Evolutionary conservation across 1,140 invertebrate species (phyloP).

Genomic region (Brachionus koreanus): DNA sequence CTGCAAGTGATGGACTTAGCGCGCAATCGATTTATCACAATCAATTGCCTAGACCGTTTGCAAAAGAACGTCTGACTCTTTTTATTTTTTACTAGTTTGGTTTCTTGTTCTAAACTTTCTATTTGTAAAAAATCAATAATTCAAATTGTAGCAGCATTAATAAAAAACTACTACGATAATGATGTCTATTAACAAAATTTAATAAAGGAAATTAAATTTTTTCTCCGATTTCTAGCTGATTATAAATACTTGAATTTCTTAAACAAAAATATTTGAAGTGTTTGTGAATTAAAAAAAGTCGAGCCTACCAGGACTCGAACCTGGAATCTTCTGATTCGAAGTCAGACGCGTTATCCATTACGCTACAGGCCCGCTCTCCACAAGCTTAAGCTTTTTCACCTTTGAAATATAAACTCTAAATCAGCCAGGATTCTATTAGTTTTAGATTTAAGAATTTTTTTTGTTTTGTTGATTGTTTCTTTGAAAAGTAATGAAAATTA

Average conservation of each 20-base stretch:
- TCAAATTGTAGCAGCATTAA: neutral
- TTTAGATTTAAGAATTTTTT: too few relatives aligned
- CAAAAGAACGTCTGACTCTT: neutral
- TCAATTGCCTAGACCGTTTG: neutral
- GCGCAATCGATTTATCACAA: neutral
- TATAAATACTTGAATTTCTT: neutral
- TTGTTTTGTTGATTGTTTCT: too few relatives aligned
- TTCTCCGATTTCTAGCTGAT: slow-evolving; percentile 12
- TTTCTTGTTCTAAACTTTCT: neutral
- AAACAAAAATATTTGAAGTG: neutral
- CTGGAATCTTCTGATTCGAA: neutral
- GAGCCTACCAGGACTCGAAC: neutral
- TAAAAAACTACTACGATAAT: neutral
- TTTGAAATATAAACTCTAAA: too few relatives aligned
- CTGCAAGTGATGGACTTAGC: neutral
- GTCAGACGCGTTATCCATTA: neutral
- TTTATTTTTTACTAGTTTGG: neutral
- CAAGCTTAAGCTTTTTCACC: neutral
- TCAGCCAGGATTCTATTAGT: too few relatives aligned
- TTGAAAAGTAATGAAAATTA: too few relatives aligned
- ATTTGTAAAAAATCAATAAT: slow-evolving; percentile 28
- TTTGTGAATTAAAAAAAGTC: neutral
- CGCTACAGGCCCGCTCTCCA: neutral
- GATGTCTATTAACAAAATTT: slow-evolving; percentile 32
- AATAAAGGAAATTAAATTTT: slow-evolving; percentile 40